phyloP scores from a whole-genome alignment of 1,140 invertebrate species.

The Macrosteles quadrilineatus region DNA sequence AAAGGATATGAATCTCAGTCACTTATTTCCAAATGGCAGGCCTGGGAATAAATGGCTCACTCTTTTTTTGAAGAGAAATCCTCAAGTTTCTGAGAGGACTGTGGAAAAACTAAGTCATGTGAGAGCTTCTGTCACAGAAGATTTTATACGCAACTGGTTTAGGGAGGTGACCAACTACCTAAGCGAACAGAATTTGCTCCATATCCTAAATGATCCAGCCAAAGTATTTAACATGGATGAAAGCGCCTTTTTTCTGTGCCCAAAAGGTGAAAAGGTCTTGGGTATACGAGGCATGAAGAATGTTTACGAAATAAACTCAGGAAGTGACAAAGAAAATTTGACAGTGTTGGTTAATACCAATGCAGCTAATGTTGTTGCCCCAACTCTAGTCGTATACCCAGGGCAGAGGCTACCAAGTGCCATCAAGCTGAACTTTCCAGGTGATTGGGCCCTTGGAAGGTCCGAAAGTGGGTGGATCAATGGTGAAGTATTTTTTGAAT shows the following conservation, averaged over 20 bases:
- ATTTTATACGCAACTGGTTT: too few species aligned
- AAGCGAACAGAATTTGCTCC: neutral
- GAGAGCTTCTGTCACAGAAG: too few species aligned
- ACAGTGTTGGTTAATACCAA: neutral
- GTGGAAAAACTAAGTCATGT: too few species aligned
- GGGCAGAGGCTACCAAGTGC: neutral
- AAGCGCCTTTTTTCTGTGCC: neutral
- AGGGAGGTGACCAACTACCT: neutral
- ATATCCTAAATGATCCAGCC: neutral
- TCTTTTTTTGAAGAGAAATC: neutral
- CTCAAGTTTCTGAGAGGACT: neutral
- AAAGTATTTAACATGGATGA: conserved; percentile 2
- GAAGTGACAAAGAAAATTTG: neutral
- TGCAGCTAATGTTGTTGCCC: neutral
- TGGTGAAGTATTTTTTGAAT: too few species aligned
- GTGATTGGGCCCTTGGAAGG: neutral
- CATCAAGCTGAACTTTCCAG: neutral
- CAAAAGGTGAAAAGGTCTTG: neutral
- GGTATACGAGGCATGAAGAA: neutral
- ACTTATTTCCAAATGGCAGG: neutral
- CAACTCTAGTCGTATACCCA: neutral
- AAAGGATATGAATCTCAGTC: neutral
- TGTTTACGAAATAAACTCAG: neutral
- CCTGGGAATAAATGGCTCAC: neutral
- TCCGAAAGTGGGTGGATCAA: neutral